These are phyloP conservation scores for Etheostoma cragini DNA, from an alignment of 2,113 vertebrate species.

Conservation along the genomic window DNA sequence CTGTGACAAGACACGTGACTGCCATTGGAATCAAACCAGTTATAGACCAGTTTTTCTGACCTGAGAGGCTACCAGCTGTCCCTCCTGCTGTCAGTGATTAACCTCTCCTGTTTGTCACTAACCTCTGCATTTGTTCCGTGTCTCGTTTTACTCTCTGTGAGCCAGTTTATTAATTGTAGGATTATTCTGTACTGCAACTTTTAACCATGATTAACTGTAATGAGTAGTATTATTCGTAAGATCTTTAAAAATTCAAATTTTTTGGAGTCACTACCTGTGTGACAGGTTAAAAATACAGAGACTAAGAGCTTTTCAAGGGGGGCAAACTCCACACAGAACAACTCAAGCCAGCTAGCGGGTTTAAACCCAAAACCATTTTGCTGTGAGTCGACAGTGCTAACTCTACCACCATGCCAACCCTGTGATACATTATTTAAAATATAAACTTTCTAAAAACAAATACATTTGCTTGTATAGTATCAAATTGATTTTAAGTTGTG, in stretches of 20 bases:
- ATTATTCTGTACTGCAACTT: not conserved
- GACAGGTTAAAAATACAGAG: not conserved
- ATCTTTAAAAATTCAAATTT: not conserved
- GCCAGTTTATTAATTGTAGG: not conserved
- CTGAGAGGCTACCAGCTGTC: not conserved
- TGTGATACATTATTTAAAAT: too few species aligned
- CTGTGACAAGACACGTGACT: not conserved
- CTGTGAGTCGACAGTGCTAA: too few species aligned
- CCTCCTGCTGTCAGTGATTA: constrained; percentile 8
- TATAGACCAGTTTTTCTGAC: not conserved
- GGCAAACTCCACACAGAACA: too few species aligned
- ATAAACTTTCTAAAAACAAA: not conserved
- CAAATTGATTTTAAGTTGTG: not conserved
- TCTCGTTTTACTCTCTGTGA: not conserved
- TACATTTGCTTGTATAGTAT: not conserved
- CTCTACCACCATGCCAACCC: too few species aligned
- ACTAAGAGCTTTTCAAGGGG: not conserved
- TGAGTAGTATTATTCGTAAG: not conserved
- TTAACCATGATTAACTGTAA: not conserved
- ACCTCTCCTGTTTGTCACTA: not conserved
- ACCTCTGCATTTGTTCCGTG: not conserved
- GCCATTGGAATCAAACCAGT: constrained; percentile 1
- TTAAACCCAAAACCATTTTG: too few species aligned
- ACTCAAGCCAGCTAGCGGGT: too few species aligned
- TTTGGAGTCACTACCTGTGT: not conserved